These are phyloP conservation scores for Mythimna lalbum DNA, from an alignment of 2,888 invertebrate species.

Conservation along the genomic window DNA sequence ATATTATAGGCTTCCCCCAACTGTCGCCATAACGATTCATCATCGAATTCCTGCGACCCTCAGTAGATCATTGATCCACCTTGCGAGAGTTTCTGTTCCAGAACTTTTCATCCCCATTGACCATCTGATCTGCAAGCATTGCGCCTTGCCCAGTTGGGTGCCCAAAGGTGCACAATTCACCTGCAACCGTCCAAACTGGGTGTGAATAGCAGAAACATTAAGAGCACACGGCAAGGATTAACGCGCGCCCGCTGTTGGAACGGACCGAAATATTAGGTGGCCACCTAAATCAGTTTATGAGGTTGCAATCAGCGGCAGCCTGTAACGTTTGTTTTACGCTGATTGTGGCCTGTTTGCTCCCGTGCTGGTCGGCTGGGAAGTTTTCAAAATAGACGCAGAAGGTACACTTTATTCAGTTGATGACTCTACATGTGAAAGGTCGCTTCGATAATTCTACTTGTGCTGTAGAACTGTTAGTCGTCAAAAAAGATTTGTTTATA, in stretches of 20 bases:
- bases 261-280: constrained; percentile 60
- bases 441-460: not conserved
- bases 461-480: too few species aligned
- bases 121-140: too few species aligned
- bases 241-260: constrained; percentile 21
- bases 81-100: too few species aligned
- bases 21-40: too few species aligned
- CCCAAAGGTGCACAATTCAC: not conserved
- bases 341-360: constrained; percentile 67
- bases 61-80: too few species aligned
- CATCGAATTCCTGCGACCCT: too few species aligned
- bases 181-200: not conserved
- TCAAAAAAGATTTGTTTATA: too few species aligned
- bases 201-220: constrained; percentile 25
- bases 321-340: constrained; percentile 65
- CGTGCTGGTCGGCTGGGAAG: constrained; percentile 20
- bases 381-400: constrained; percentile 7
- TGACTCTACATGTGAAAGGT: too few species aligned
- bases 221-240: constrained; percentile 34
- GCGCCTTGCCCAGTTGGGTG: too few species aligned
- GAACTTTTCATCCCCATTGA: too few species aligned
- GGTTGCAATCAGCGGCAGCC: constrained; percentile 64
- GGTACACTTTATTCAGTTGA: not conserved
- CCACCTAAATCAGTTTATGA: constrained; percentile 65
- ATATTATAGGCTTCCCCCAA: too few species aligned